Conservation (phyloP, 2,797 vertebrate species). For the Otus scops region DNA sequence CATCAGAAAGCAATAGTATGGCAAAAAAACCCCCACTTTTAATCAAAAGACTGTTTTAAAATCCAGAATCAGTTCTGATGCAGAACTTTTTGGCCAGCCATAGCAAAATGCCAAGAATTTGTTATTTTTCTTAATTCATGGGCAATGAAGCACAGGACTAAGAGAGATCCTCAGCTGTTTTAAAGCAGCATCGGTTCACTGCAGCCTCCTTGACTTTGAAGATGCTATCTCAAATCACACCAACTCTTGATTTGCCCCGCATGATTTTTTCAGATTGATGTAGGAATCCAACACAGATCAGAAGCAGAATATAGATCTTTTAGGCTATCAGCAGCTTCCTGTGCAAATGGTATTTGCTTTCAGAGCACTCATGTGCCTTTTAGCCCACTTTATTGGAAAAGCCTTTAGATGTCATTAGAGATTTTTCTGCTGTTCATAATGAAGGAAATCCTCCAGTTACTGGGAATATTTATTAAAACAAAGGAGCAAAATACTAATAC, state of each 20-base stretch:
- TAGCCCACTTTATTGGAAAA: slow-evolving; percentile 49
- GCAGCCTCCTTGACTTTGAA: slow-evolving; percentile 21
- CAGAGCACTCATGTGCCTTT: slow-evolving; percentile 16
- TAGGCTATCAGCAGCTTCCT: neutral
- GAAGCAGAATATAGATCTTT: slow-evolving; percentile 13
- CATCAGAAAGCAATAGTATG: neutral
- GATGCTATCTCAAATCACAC: neutral
- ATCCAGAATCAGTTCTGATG: neutral
- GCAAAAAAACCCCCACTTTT: neutral
- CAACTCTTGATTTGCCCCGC: neutral
- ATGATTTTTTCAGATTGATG: neutral
- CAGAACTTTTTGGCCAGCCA: neutral
- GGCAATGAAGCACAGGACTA: neutral
- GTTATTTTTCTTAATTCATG: neutral
- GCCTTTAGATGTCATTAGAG: slow-evolving; percentile 46
- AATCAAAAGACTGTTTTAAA: neutral
- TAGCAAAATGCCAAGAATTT: neutral
- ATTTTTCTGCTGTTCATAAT: slow-evolving; percentile 45
- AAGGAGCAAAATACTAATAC: slow-evolving; percentile 34
- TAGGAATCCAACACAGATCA: neutral
- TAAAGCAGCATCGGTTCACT: neutral
- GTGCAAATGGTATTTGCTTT: slow-evolving; percentile 39
- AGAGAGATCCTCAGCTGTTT: neutral
- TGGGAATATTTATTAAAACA: slow-evolving; percentile 54
- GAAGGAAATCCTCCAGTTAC: slow-evolving; percentile 53